phyloP scores from a whole-genome alignment of 1,140 invertebrate genomes.

The Chrysomallon squamiferum region DNA sequence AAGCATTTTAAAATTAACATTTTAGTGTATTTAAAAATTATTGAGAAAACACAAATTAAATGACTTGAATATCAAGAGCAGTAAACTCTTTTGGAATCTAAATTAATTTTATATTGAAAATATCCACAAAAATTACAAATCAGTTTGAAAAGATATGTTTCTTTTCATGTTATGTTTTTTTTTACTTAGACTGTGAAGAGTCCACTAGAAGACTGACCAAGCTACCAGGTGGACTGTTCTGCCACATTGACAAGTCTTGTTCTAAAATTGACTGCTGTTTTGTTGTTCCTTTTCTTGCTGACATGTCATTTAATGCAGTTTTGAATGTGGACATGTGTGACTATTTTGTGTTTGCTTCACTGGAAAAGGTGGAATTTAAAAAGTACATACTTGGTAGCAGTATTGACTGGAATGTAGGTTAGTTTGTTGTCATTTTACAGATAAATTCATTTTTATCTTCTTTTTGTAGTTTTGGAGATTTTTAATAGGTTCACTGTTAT shows the following conservation, averaged over 20 bases:
- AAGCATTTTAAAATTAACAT: no score
- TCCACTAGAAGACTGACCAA: slow-evolving; percentile 22
- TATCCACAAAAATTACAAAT: no score
- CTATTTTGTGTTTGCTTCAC: slow-evolving; percentile 17
- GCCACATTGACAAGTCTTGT: slow-evolving; percentile 29
- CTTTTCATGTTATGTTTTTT: no score
- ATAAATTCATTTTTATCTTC: background rate
- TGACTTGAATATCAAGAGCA: no score
- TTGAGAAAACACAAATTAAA: no score
- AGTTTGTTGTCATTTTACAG: no score
- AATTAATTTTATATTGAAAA: no score
- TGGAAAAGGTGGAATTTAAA: slow-evolving; percentile 17
- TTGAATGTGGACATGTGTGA: slow-evolving; percentile 31
- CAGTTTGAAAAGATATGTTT: no score
- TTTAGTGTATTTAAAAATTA: no score
- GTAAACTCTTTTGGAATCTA: no score
- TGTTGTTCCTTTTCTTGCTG: slow-evolving; percentile 18
- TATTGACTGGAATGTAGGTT: slow-evolving; percentile 10
- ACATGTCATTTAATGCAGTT: slow-evolving; percentile 21
- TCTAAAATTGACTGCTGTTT: slow-evolving; percentile 34
- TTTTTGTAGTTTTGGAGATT: background rate
- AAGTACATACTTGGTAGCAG: slow-evolving; percentile 19
- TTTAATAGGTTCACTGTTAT: background rate
- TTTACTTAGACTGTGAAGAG: slow-evolving; percentile 28
- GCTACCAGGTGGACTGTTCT: slow-evolving; percentile 17